Conservation (phyloP, 2,888 invertebrate species). For the Caenorhabditis imperialis region DNA sequence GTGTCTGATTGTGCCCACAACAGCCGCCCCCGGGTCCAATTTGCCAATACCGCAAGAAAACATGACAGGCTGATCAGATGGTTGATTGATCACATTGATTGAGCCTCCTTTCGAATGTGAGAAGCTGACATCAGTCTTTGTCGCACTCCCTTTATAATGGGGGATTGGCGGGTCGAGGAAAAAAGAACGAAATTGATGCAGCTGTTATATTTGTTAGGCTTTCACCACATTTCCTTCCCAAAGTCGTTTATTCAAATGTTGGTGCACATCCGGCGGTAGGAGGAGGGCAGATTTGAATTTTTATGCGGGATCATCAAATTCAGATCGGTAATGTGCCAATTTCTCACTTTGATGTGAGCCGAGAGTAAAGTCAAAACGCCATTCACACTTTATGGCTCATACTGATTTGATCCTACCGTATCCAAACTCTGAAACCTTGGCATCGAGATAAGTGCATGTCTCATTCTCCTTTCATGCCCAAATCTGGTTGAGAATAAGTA, state of each 20-base stretch:
- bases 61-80: constrained; percentile 34
- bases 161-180: constrained; percentile 2
- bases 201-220: constrained; percentile 35
- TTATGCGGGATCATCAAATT: constrained; percentile 47
- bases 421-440: too few relatives aligned
- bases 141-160: background rate
- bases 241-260: constrained; percentile 54
- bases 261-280: constrained; percentile 37
- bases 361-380: constrained; percentile 34
- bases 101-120: constrained; percentile 18
- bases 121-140: constrained; percentile 7
- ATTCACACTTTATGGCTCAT: constrained; percentile 9
- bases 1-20: constrained; percentile 50
- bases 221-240: constrained; percentile 34
- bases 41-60: constrained; percentile 53
- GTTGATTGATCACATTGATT: constrained; percentile 39
- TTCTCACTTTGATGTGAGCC: constrained; percentile 52
- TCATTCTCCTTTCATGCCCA: constrained; percentile 3
- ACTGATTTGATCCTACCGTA: too few relatives aligned
- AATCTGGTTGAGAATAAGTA: constrained; percentile 22
- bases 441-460: constrained; percentile 24
- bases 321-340: constrained; percentile 32
- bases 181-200: constrained; percentile 12
- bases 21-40: constrained; percentile 43
- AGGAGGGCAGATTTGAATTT: constrained; percentile 20